Evolutionary conservation across 2,888 invertebrate genomes (phyloP), one percentile per base, ranked within the genome.

Genomic region (Mechanitis mazaeus): DNA sequence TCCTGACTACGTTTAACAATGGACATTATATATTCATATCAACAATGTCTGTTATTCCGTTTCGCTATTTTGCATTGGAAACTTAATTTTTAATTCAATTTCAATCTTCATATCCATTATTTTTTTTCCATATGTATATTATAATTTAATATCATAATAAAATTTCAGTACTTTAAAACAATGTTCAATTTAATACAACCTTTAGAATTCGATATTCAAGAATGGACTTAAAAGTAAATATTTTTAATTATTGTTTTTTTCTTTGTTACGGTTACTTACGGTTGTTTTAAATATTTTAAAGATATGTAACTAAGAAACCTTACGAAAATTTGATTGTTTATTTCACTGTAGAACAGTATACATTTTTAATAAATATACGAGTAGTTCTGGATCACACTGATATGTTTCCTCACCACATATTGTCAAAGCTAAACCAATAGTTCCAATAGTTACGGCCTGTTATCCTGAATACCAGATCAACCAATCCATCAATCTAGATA

Each of bases 121-220:
- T 55, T 55, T 12, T 55, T 35, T 38, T 55, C n/a, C 54, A 35
- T 55, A 55, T 35, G 33, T 55, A 35, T 55, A 35, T 35, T 20
- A 35, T 55, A 55, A 55, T 55, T 55, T 55, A 55, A 35, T 55
- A 35, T 33, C 54, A 33, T n/a, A n/a, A n/a, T n/a, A n/a, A n/a
- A n/a, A n/a, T 35, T 55, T 55, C 35, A 55, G n/a, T 35, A n/a
- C n/a, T 55, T 38, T 35, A 55, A n/a, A 55, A n/a, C 35, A 55
- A 55, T 55, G 20, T 35, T 3, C 31, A n/a, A n/a, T 35, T 6
- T 35, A 55, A 33, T 33, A 9, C 33, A 31, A 54, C 3, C 54
- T n/a, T n/a, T 2, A 55, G n/a, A n/a, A 35, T 50, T 28, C 31
- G 0, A 50, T 42, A 42, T 50, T 50, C 9, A 50, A 31, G 7